These are phyloP conservation scores for Darevskia nairensis DNA, from an alignment of 2,797 vertebrate genomes.

Conservation along the genomic window DNA sequence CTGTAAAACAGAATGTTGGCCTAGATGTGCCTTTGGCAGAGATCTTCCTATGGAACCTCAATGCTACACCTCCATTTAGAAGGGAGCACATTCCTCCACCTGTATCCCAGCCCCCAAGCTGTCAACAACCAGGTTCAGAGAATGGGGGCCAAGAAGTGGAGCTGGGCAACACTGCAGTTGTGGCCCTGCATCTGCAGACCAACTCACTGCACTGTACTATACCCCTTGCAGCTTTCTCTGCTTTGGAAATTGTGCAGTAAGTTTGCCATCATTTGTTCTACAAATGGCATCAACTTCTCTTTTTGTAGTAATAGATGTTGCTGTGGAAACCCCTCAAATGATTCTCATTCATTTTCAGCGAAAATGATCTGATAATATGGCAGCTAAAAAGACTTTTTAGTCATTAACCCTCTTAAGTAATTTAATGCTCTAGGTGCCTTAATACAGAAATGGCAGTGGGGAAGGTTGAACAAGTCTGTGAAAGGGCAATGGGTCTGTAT, in stretches of 20 bases:
- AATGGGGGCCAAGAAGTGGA: background rate
- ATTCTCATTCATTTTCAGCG: background rate
- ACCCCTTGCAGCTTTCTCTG: background rate
- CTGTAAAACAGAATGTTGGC: too few relatives aligned
- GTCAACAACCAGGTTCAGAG: background rate
- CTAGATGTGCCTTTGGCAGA: too few relatives aligned
- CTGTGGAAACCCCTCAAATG: conserved; percentile 15
- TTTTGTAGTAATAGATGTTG: background rate
- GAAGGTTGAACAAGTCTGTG: conserved; percentile 5
- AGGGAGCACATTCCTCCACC: background rate
- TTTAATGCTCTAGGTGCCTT: background rate
- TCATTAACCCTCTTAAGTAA: conserved; percentile 8
- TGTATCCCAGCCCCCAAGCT: background rate
- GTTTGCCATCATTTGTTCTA: background rate
- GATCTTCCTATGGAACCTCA: too few relatives aligned
- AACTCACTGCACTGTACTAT: background rate
- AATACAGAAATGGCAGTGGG: background rate
- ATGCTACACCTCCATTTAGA: too few relatives aligned
- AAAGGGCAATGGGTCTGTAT: fast-evolving
- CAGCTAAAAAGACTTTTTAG: conserved; percentile 29
- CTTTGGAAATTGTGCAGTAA: background rate
- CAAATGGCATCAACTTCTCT: background rate
- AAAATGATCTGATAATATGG: background rate
- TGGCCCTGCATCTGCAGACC: background rate
- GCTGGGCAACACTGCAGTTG: background rate